Evolutionary conservation across 2,797 vertebrate genomes (phyloP), one percentile per base, ranked within the genome.

Genomic region (Anabas testudineus): DNA sequence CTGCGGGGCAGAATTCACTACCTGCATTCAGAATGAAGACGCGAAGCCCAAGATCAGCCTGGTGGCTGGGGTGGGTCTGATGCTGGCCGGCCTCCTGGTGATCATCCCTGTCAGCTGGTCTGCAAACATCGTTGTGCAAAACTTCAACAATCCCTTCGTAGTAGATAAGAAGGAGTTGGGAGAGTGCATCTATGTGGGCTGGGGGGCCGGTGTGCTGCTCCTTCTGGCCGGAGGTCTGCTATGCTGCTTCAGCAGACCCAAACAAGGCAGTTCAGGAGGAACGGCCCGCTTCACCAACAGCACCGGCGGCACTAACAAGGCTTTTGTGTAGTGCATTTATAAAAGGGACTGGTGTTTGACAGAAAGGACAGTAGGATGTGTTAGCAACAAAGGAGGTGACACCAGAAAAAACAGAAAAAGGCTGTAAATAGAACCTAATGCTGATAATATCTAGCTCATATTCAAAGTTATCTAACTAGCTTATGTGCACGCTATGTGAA

Each of bases 81-180:
- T 94, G 32, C 28, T 95, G 30, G 84, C 88, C 0, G 93, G 93
- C 61, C 62, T 95, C 9, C n/a, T 95, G 80, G 71, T 88, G 0
- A 76, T 95, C 74, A 92, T 95, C 62, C 90, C 94, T 0, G 93
- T 94, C 82, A 94, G 93, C 89, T 95, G 94, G 94, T 78, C 82
- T 0, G 94, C 94, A 7, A 61, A 92, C 82, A 89, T 3, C 0
- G 7, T 81, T 0, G 81, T 95, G 54, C 60, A 16, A 0, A 3
- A 89, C 14, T 95, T 94, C 86, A 78, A 92, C 66, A 65, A 87
- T 78, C 88, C 81, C 0, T 0, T 89, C 24, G 0, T 81, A 2
- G 0, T 52, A 0, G 8, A 22, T 13, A 94, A 87, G 78, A 83
- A 3, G 63, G 94, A 95, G 85, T 34, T 95, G 67, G 94, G 94